A percentile compares a stretch with the other conserved stretches of the same genome.
phyloP scores from a whole-genome alignment of 2,888 invertebrate genomes.

The Microctonus brassicae region DNA sequence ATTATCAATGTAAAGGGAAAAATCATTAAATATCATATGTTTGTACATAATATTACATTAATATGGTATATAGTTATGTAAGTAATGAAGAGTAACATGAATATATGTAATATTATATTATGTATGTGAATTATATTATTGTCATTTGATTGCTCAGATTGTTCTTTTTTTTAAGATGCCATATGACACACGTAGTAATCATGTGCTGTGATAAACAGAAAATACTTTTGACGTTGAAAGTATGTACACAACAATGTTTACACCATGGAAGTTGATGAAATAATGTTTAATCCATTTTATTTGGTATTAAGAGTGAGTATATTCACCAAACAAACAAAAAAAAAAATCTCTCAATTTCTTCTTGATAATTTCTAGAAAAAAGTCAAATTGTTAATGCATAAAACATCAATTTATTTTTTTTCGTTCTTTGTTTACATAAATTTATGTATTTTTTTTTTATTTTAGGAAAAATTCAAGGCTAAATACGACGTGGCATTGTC shows the following conservation, averaged over 20 bases:
- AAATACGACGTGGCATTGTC: slow-evolving; percentile 53
- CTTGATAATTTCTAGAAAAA: no score
- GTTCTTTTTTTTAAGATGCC: background rate
- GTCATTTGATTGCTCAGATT: background rate
- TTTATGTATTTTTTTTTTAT: slow-evolving; percentile 23
- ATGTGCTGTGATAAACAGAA: slow-evolving; percentile 1
- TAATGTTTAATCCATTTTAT: slow-evolving; percentile 49
- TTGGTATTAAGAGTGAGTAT: slow-evolving; percentile 47
- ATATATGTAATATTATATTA: no score
- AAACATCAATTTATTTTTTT: background rate
- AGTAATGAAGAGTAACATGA: no score
- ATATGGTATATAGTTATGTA: no score
- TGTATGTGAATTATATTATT: no score
- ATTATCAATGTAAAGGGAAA: no score
- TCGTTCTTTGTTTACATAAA: background rate
- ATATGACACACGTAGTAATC: background rate
- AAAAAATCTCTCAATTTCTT: background rate
- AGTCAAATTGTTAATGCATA: background rate
- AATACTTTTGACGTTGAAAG: background rate
- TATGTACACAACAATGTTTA: background rate
- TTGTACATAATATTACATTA: no score
- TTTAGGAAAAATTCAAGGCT: slow-evolving; percentile 52
- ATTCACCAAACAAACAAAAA: background rate
- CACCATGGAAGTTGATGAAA: slow-evolving; percentile 47
- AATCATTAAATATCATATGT: no score